phyloP scores from a whole-genome alignment of 2,113 vertebrate genomes.

The Semnornis frantzii region DNA sequence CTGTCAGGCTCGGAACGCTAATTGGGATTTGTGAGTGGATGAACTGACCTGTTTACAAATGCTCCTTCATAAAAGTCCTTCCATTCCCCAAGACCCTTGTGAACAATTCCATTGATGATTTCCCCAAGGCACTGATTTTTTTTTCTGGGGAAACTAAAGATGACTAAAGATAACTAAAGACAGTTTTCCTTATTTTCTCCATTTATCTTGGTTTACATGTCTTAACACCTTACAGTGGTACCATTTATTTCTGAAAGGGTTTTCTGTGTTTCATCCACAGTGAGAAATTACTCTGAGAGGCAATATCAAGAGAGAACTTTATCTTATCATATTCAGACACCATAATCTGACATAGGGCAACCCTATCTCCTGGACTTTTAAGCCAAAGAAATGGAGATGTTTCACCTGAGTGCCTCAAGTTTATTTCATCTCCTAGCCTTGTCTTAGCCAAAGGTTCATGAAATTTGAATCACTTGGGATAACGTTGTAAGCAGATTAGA shows the following conservation, averaged over 20 bases:
- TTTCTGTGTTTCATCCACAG: neutral
- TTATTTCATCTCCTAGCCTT: neutral
- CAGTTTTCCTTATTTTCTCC: neutral
- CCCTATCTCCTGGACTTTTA: neutral
- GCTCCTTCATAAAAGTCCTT: neutral
- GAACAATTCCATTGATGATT: neutral
- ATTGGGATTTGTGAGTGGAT: neutral
- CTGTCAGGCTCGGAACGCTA: neutral
- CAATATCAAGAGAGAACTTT: neutral
- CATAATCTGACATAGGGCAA: neutral
- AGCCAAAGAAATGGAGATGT: accelerated
- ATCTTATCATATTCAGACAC: neutral
- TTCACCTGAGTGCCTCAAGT: neutral
- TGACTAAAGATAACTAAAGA: neutral
- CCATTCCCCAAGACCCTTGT: neutral
- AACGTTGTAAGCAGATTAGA: neutral
- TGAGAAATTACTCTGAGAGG: neutral
- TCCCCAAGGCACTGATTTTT: neutral
- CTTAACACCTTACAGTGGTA: neutral
- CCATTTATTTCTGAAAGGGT: neutral
- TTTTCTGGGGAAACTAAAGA: neutral
- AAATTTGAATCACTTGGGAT: neutral
- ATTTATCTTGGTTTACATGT: neutral
- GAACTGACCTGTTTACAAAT: neutral
- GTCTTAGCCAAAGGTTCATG: neutral